Evolutionary conservation across 2,888 invertebrate species (phyloP).

Genomic region (Heliconius ethilla): DNA sequence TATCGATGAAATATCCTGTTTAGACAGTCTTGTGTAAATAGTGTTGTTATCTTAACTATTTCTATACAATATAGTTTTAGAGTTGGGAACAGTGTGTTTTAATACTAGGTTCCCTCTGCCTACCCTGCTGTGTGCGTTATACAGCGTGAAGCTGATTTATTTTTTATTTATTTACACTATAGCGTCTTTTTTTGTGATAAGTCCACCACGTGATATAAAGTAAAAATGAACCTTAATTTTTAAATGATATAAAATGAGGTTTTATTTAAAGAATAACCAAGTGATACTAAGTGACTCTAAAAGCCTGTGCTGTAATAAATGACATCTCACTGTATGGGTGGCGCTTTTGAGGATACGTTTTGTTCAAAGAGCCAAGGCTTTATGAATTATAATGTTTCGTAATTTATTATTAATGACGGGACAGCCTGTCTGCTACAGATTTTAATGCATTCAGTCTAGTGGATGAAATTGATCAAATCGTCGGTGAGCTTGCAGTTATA

Average conservation of each 20-base stretch:
- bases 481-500: neutral
- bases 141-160: no score
- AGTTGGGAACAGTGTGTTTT: no score
- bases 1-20: conserved; percentile 5
- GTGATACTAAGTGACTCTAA: conserved; percentile 19
- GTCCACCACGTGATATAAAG: neutral
- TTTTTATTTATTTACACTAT: neutral
- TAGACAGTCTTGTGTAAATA: neutral
- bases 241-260: neutral
- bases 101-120: no score
- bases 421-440: conserved; percentile 17
- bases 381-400: conserved; percentile 21
- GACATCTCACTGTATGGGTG: conserved; percentile 20
- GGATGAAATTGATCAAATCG: neutral
- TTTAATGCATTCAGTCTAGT: conserved; percentile 11
- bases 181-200: neutral
- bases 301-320: conserved; percentile 20
- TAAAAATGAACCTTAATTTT: neutral
- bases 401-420: conserved; percentile 23
- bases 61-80: neutral
- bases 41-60: neutral
- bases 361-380: conserved; percentile 17
- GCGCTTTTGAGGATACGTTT: conserved; percentile 21
- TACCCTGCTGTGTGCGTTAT: no score
- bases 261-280: conserved; percentile 15